A percentile compares a stretch with the other conserved stretches of the same genome.
phyloP scores from a whole-genome alignment of 1,140 invertebrate species.

The Zaprionus lachaisei region DNA sequence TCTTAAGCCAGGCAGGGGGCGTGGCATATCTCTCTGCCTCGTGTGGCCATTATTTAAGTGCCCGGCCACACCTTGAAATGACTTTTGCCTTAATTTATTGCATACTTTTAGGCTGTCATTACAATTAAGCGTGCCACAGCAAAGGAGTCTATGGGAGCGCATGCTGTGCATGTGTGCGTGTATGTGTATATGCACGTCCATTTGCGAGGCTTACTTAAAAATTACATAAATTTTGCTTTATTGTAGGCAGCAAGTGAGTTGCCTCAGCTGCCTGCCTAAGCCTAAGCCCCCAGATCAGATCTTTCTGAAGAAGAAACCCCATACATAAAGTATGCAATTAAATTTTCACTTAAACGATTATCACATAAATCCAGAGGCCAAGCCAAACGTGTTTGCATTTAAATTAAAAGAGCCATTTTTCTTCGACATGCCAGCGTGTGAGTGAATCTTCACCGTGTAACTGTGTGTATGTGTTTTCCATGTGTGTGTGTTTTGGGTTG shows the following conservation, averaged over 20 bases:
- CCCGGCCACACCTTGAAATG: constrained; percentile 49
- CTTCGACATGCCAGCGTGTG: constrained; percentile 57
- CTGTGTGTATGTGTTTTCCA: constrained; percentile 12
- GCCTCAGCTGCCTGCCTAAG: constrained; percentile 32
- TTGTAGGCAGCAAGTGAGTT: constrained; percentile 26
- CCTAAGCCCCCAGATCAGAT: constrained; percentile 43
- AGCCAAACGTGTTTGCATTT: constrained; percentile 84
- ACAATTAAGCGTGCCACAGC: constrained; percentile 63
- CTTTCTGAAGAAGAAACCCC: constrained; percentile 61
- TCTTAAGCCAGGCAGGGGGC: constrained; percentile 27
- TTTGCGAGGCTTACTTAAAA: constrained; percentile 74
- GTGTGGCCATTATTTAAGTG: constrained; percentile 54
- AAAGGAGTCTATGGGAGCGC: not conserved
- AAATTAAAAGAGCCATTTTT: constrained; percentile 85
- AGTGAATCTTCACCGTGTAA: constrained; percentile 1
- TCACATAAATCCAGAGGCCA: constrained; percentile 81
- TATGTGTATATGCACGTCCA: constrained; percentile 24
- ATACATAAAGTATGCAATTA: constrained; percentile 84
- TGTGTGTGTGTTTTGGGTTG: not conserved
- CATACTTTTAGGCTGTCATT: constrained; percentile 80
- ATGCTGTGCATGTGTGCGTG: constrained; percentile 5
- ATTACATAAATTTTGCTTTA: constrained; percentile 82
- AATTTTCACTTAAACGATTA: constrained; percentile 85
- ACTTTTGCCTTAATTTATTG: constrained; percentile 70
- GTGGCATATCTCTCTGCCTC: constrained; percentile 27